phyloP scores from a whole-genome alignment of 2,797 vertebrate genomes.

The Psittacula echo region DNA sequence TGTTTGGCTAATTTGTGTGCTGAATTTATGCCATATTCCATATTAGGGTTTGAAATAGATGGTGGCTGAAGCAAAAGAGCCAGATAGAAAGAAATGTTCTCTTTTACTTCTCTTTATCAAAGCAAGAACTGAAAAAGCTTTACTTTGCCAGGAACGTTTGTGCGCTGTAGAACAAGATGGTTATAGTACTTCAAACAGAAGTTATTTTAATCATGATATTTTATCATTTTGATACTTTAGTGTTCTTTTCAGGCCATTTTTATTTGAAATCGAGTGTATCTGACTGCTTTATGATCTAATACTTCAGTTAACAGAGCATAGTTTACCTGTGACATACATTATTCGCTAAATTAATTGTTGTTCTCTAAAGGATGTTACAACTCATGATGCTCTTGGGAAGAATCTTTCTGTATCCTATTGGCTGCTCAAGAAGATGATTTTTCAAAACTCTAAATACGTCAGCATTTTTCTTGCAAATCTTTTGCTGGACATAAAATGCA shows the following conservation, averaged over 20 bases:
- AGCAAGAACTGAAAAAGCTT: not conserved
- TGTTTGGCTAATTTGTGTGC: not conserved
- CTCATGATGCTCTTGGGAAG: not conserved
- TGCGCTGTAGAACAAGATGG: not conserved
- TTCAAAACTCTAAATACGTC: not conserved
- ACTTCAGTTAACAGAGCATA: not conserved
- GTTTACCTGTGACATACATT: not conserved
- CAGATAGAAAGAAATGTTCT: not conserved
- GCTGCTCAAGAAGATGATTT: not conserved
- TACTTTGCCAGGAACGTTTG: constrained; percentile 15
- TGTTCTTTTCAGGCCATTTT: not conserved
- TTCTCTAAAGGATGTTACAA: not conserved
- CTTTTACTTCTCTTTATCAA: not conserved
- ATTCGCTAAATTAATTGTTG: not conserved
- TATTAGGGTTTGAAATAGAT: not conserved
- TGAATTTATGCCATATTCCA: not conserved
- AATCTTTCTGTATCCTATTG: not conserved
- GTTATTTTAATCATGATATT: not conserved
- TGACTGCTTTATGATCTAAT: not conserved
- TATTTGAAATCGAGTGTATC: not conserved
- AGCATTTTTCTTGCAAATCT: constrained; percentile 8
- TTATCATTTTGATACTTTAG: not conserved
- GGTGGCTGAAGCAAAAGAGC: not conserved
- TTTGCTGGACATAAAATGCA: not conserved
- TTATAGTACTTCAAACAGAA: not conserved